A percentile compares a stretch with the other conserved stretches of the same genome.
Conservation (phyloP, 2,888 invertebrate species). For the Agrotis clavis region DNA sequence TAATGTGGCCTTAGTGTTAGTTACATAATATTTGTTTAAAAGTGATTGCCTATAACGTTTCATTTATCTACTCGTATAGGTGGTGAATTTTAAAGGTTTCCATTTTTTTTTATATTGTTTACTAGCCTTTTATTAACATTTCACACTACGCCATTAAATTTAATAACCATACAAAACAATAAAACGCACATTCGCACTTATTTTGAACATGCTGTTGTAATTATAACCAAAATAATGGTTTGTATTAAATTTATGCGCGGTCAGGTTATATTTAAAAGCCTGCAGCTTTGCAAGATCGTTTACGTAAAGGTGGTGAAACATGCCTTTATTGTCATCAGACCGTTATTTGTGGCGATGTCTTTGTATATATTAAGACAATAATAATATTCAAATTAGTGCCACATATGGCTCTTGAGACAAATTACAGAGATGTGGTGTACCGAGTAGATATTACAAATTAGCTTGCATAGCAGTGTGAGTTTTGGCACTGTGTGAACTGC, state of each 20-base stretch:
- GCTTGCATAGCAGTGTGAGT: not conserved
- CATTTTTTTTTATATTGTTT: too few relatives aligned
- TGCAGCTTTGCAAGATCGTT: slow-evolving; percentile 32
- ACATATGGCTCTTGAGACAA: slow-evolving; percentile 44
- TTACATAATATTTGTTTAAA: too few relatives aligned
- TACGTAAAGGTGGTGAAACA: slow-evolving; percentile 33
- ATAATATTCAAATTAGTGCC: slow-evolving; percentile 54
- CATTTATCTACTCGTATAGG: too few relatives aligned
- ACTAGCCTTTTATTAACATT: too few relatives aligned
- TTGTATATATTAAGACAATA: slow-evolving; percentile 49
- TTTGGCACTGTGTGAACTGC: not conserved
- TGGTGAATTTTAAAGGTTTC: too few relatives aligned
- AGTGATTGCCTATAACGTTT: too few relatives aligned
- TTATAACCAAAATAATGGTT: slow-evolving; percentile 30
- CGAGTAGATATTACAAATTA: slow-evolving; percentile 40
- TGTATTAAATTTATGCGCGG: slow-evolving; percentile 37
- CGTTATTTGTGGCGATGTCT: slow-evolving; percentile 40
- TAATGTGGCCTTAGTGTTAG: too few relatives aligned
- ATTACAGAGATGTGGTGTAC: slow-evolving; percentile 28
- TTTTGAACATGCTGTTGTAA: slow-evolving; percentile 28
- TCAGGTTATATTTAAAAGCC: slow-evolving; percentile 41
- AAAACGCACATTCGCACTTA: slow-evolving; percentile 19
- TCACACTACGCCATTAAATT: too few relatives aligned
- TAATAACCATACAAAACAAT: not conserved
- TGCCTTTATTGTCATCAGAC: slow-evolving; percentile 23